A percentile compares a stretch with the other conserved stretches of the same genome.
Evolutionary conservation across 2,888 invertebrate species (phyloP).

Genomic region (Clanis bilineata): DNA sequence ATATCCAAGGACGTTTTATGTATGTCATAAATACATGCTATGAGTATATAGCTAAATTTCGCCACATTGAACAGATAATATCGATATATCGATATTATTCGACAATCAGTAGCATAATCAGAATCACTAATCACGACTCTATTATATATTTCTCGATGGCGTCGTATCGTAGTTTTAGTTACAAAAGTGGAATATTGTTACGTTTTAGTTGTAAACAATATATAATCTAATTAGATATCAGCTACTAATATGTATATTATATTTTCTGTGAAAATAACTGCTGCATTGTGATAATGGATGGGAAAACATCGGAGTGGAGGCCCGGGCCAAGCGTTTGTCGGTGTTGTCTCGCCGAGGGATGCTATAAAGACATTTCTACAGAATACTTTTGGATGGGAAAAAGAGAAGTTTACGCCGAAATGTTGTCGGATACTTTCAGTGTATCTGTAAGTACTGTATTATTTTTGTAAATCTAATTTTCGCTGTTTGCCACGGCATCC

Average conservation of each 20-base stretch:
- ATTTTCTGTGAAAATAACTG: constrained; percentile 48
- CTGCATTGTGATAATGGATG: constrained; percentile 57
- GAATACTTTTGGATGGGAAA: constrained; percentile 80
- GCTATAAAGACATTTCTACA: constrained; percentile 76
- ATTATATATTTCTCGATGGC: constrained; percentile 16
- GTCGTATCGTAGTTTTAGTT: background rate
- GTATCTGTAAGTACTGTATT: constrained; percentile 54
- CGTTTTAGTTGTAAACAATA: constrained; percentile 11
- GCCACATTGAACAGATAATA: too few species aligned
- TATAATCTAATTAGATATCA: constrained; percentile 28
- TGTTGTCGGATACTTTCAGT: constrained; percentile 66
- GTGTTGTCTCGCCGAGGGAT: constrained; percentile 71
- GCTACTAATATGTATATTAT: constrained; percentile 34
- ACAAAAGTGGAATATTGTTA: constrained; percentile 6
- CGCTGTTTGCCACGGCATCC: constrained; percentile 44
- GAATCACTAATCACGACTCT: too few species aligned
- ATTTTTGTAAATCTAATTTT: constrained; percentile 16
- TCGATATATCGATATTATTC: too few species aligned
- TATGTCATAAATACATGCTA: too few species aligned
- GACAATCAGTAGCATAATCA: too few species aligned
- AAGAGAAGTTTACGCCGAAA: constrained; percentile 72
- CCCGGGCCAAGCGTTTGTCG: constrained; percentile 74
- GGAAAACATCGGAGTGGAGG: constrained; percentile 67
- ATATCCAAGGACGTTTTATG: too few species aligned
- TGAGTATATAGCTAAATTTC: too few species aligned